These are phyloP conservation scores for Palythoa caribaeorum DNA, from an alignment of 92 coral and sea anemone species.

Conservation along the genomic window DNA sequence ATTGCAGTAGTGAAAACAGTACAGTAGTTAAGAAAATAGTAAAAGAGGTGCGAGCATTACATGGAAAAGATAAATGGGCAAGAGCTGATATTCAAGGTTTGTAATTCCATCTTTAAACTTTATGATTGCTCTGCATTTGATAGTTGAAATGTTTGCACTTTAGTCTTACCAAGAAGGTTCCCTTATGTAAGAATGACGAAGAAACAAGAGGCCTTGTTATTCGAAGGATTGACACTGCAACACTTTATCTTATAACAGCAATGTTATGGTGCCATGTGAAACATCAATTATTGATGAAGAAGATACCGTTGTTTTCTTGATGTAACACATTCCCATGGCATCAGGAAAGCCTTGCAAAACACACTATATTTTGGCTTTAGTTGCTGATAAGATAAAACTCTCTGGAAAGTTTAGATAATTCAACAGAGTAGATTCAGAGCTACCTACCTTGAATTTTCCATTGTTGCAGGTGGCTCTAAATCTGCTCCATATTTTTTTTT, in stretches of 20 bases:
- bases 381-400: conserved; percentile 3
- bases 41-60: conserved; percentile 26
- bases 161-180: not conserved
- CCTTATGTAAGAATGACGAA: not conserved
- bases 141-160: not conserved
- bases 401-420: conserved; percentile 6
- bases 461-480: not conserved
- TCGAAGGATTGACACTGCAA: not conserved
- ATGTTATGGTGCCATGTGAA: not conserved
- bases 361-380: not conserved
- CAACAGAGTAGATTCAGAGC: conserved; percentile 2
- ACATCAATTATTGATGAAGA: not conserved
- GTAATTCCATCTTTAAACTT: not conserved
- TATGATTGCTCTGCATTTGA: not conserved
- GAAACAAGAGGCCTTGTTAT: not conserved
- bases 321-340: not conserved
- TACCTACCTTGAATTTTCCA: conserved; percentile 1
- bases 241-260: not conserved
- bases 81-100: conserved; percentile 32
- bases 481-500: not conserved
- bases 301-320: not conserved
- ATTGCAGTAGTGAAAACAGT: conserved; percentile 9
- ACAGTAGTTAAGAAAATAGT: conserved; percentile 20
- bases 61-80: conserved; percentile 27
- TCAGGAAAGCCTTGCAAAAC: not conserved